phyloP scores from a whole-genome alignment of 2,797 vertebrate genomes.

The Salmo trutta region DNA sequence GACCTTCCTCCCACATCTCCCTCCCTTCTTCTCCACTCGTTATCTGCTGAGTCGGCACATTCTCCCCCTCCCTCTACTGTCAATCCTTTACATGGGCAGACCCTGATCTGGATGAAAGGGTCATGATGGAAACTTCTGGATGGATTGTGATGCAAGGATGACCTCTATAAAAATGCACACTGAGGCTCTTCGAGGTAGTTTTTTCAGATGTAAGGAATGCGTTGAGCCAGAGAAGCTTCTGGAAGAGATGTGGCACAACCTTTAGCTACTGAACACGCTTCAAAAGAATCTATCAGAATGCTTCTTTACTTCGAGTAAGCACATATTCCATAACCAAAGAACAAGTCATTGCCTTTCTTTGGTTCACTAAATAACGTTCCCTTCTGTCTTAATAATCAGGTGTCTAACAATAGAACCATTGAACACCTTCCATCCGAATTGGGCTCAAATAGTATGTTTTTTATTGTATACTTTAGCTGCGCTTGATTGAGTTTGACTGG shows the following conservation, averaged over 20 bases:
- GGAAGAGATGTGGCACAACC: neutral
- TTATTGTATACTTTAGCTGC: too few species aligned
- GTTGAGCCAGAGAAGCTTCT: neutral
- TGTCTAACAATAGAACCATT: slow-evolving; percentile 13
- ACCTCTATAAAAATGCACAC: slow-evolving; percentile 9
- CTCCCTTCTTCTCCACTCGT: slow-evolving; percentile 14
- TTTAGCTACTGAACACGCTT: neutral
- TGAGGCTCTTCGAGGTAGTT: neutral
- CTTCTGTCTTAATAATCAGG: neutral
- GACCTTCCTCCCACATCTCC: neutral
- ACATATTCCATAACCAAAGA: too few species aligned
- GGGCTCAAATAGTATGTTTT: too few species aligned
- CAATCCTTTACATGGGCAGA: neutral
- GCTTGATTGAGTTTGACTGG: too few species aligned
- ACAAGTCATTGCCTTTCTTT: too few species aligned
- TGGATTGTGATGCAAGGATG: slow-evolving; percentile 51
- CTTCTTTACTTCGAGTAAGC: neutral
- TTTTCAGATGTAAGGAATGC: neutral
- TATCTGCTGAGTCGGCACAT: slow-evolving; percentile 50
- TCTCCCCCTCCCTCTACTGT: slow-evolving; percentile 7
- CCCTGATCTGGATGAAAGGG: neutral
- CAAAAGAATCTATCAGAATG: neutral
- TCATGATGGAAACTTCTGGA: slow-evolving; percentile 57
- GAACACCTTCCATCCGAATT: slow-evolving; percentile 21
- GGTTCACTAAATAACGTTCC: neutral